phyloP scores from a whole-genome alignment of 2,113 vertebrate genomes.

The Dinomys branickii region DNA sequence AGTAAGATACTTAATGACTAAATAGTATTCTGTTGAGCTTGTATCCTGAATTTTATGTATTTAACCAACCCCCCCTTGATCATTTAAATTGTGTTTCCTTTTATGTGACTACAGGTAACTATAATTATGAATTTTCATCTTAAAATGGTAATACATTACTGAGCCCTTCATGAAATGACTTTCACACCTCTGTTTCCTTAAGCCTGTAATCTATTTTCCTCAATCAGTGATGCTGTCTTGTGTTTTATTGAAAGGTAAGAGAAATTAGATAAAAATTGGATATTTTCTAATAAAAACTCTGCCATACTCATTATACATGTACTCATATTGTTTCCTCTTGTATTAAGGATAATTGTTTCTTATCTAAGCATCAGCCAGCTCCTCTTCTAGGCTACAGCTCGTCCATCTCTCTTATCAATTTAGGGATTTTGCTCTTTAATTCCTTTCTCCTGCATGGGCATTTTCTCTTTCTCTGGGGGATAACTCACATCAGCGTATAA shows the following conservation, averaged over 20 bases:
- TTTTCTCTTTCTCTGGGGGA: neutral
- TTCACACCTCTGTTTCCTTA: slow-evolving; percentile 15
- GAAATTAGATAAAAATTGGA: neutral
- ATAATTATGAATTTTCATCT: slow-evolving; percentile 40
- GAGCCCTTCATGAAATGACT: neutral
- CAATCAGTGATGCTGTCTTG: neutral
- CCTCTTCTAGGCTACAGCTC: neutral
- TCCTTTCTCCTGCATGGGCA: neutral
- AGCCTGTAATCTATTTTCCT: neutral
- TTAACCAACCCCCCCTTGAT: neutral
- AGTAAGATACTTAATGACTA: neutral
- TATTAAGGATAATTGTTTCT: neutral
- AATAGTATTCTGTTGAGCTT: slow-evolving; percentile 21
- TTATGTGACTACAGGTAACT: neutral
- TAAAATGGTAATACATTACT: neutral
- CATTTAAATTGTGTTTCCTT: slow-evolving; percentile 28
- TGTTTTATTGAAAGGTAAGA: slow-evolving; percentile 45
- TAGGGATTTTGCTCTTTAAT: neutral
- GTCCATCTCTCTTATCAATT: neutral
- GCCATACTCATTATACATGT: neutral
- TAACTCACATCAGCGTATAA: neutral
- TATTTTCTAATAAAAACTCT: slow-evolving; percentile 36
- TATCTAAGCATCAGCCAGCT: neutral
- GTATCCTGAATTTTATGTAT: neutral
- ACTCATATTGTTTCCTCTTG: neutral